Evolutionary conservation across 2,113 vertebrate species (phyloP).

Genomic region (Microtus ochrogaster): DNA sequence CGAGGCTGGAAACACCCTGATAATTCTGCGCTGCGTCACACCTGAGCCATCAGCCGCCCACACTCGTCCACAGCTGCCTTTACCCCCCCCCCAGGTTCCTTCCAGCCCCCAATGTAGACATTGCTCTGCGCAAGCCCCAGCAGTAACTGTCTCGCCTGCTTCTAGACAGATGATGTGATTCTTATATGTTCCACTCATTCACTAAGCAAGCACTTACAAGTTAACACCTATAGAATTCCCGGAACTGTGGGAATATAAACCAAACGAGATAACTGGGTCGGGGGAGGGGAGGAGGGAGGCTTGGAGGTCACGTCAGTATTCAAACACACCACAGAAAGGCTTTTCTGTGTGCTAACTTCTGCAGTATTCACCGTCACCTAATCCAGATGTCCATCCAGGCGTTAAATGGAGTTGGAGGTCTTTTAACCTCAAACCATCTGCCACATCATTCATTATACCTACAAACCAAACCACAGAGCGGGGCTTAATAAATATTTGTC

Average conservation of each 20-base stretch:
- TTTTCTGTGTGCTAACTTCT: neutral
- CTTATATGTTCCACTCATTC: neutral
- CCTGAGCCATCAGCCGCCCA: neutral
- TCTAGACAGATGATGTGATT: neutral
- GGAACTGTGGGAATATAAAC: neutral
- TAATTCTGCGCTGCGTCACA: neutral
- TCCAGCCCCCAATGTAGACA: neutral
- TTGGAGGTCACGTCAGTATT: neutral
- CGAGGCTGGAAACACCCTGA: no score
- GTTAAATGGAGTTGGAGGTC: constrained; percentile 70
- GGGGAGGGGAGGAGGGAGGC: no score
- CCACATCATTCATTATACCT: constrained; percentile 59
- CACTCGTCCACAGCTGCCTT: neutral
- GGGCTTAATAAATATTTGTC: constrained; percentile 53
- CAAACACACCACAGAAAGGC: neutral
- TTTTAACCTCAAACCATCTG: constrained; percentile 67
- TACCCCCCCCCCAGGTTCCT: neutral
- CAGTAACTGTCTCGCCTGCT: neutral
- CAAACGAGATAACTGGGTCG: neutral
- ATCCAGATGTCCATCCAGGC: constrained; percentile 68
- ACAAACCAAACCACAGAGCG: constrained; percentile 47
- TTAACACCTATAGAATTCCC: neutral
- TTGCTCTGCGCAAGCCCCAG: neutral
- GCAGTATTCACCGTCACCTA: constrained; percentile 49
- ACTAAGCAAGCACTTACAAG: neutral